Evolutionary conservation across 2,888 invertebrate genomes (phyloP), one percentile per base, ranked within the genome.

Genomic region (Melieria crassipennis): DNA sequence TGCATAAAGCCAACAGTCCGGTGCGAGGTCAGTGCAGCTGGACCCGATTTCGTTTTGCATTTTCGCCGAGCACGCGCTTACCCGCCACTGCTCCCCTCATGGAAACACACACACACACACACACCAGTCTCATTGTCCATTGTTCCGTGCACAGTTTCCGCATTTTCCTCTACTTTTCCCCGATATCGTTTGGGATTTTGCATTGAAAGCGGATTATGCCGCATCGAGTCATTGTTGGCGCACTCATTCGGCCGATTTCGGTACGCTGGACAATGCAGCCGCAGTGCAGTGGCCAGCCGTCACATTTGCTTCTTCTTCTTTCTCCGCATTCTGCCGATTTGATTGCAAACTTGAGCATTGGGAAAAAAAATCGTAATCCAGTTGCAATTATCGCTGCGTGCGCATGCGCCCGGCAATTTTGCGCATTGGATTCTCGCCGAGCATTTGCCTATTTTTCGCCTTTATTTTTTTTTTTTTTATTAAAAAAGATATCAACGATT

Each of bases 191-290:
- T 30, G 30, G n/a, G 30, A 10, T 61, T 61, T 61, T 61, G 42
- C 61, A 61, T 61, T 61, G 30, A 61, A 61, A 61, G 61, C 61
- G 61, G 61, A 61, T 61, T 61, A 61, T 61, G 42, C 45, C 30
- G 30, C 30, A 30, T 30, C 30, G 30, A 30, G 30, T 30, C 30
- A 30, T 30, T 30, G 30, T 30, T 30, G 30, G 30, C 30, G 30
- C n/a, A n/a, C 52, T 9, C 9, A n/a, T 52, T 52, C n/a, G 11
- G 9, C 50, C 50, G 3, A 50, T 50, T 11, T 50, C 50, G 11
- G 10, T 52, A 7, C 13, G 9, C 52, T 52, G 52, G 52, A 52
- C 52, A 52, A 52, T 52, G 52, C 30, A 52, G 52, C 9, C n/a
- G 9, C 52, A 52, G 13, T 52, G 52, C 13, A 52, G 9, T 13